Evolutionary conservation across 1,140 invertebrate species (phyloP).

Genomic region (Trichonephila clavipes): DNA sequence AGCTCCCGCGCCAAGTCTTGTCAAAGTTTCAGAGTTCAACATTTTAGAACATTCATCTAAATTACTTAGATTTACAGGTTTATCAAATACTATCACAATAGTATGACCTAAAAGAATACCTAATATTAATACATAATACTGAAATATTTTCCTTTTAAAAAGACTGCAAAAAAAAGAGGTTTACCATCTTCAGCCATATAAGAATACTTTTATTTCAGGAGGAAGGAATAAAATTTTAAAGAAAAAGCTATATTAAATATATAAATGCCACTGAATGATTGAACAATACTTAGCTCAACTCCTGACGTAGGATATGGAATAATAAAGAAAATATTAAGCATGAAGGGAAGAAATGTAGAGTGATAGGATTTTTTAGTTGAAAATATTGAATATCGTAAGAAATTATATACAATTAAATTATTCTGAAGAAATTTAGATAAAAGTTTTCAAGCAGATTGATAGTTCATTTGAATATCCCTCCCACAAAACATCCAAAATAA

Average conservation of each 20-base stretch:
- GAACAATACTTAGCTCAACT: conserved; percentile 42
- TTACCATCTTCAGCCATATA: conserved; percentile 74
- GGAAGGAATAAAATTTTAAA: conserved; percentile 59
- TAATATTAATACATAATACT: not conserved
- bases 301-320: conserved; percentile 42
- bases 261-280: conserved; percentile 71
- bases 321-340: too few species aligned
- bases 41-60: conserved; percentile 66
- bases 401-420: too few species aligned
- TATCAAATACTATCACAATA: conserved; percentile 77
- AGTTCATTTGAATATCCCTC: too few species aligned
- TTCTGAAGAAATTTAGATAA: too few species aligned
- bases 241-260: conserved; percentile 30
- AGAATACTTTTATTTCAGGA: conserved; percentile 43
- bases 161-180: not conserved
- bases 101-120: conserved; percentile 60
- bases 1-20: conserved; percentile 68
- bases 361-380: too few species aligned
- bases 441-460: too few species aligned
- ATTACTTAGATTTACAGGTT: conserved; percentile 77
- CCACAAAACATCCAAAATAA: too few species aligned
- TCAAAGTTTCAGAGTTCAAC: conserved; percentile 74
- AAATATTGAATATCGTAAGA: too few species aligned
- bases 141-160: not conserved
- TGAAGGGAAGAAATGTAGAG: too few species aligned